A percentile compares a stretch with the other conserved stretches of the same genome.
phyloP scores from a whole-genome alignment of 2,797 vertebrate genomes.

The Menidia menidia region DNA sequence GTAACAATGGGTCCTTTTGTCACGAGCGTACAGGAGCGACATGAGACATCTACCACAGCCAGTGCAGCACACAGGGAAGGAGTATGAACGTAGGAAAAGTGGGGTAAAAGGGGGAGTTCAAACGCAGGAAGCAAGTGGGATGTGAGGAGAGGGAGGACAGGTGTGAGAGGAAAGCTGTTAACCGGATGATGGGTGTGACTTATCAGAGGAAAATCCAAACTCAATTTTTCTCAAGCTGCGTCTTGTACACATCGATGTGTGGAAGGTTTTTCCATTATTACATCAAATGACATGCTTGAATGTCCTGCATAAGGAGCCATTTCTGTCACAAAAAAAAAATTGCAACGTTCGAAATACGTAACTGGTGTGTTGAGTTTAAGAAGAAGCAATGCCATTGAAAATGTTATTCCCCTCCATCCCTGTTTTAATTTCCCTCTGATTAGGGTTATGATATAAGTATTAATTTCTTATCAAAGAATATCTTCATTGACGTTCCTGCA shows the following conservation, averaged over 20 bases:
- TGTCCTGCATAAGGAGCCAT: not conserved
- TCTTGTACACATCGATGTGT: not conserved
- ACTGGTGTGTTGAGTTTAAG: not conserved
- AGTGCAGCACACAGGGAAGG: slow-evolving; percentile 42
- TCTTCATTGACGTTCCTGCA: too few relatives aligned
- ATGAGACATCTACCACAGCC: slow-evolving; percentile 20
- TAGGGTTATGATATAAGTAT: too few relatives aligned
- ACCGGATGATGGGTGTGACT: slow-evolving; percentile 48
- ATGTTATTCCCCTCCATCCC: too few relatives aligned
- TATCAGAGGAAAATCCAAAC: slow-evolving; percentile 39
- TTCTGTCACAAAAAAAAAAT: not conserved
- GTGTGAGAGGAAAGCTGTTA: slow-evolving; percentile 34
- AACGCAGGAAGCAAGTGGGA: slow-evolving; percentile 42
- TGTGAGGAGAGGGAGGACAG: slow-evolving; percentile 27
- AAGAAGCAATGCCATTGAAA: too few relatives aligned
- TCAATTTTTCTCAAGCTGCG: not conserved
- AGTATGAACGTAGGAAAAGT: slow-evolving; percentile 39
- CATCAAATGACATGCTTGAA: not conserved
- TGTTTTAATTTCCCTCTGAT: too few relatives aligned
- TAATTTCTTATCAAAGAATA: too few relatives aligned
- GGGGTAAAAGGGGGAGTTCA: slow-evolving; percentile 29
- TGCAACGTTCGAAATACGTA: not conserved
- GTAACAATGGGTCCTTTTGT: slow-evolving; percentile 53
- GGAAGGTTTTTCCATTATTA: too few relatives aligned
- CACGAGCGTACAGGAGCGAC: slow-evolving; percentile 20